These are phyloP conservation scores for Globicephala melas DNA, from an alignment of 2,113 vertebrate genomes.

Conservation along the genomic window DNA sequence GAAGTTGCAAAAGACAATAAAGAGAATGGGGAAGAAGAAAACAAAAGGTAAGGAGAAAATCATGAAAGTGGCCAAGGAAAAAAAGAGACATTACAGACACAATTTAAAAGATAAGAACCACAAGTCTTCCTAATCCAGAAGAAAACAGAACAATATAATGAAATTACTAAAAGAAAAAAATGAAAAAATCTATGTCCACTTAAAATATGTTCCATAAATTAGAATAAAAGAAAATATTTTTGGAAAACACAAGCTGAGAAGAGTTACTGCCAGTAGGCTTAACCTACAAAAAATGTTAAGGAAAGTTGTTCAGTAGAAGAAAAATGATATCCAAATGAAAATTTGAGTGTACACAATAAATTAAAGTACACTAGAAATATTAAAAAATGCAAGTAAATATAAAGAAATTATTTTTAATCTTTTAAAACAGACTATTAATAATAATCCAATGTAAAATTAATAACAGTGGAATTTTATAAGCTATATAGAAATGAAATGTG, in stretches of 20 bases:
- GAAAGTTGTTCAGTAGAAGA: not conserved
- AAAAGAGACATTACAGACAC: not conserved
- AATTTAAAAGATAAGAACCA: not conserved
- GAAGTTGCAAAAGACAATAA: not conserved
- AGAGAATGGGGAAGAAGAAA: not conserved
- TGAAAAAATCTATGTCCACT: not conserved
- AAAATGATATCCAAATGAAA: not conserved
- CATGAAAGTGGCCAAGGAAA: not conserved
- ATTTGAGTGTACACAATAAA: not conserved
- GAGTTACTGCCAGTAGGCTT: not conserved
- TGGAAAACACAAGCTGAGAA: not conserved
- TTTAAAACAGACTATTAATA: not conserved
- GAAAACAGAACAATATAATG: not conserved
- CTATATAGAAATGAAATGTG: not conserved
- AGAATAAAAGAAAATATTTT: not conserved
- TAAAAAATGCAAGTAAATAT: not conserved
- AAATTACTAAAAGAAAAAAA: not conserved
- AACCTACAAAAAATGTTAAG: not conserved
- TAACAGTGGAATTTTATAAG: not conserved
- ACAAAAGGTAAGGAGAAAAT: not conserved
- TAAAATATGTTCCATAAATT: not conserved
- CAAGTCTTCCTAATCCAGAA: not conserved
- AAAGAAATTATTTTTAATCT: not conserved
- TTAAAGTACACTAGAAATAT: not conserved
- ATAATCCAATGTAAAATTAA: not conserved